A percentile compares a stretch with the other conserved stretches of the same genome.
phyloP scores from a whole-genome alignment of 2,888 invertebrate genomes.

The Drosophila fungiperda region DNA sequence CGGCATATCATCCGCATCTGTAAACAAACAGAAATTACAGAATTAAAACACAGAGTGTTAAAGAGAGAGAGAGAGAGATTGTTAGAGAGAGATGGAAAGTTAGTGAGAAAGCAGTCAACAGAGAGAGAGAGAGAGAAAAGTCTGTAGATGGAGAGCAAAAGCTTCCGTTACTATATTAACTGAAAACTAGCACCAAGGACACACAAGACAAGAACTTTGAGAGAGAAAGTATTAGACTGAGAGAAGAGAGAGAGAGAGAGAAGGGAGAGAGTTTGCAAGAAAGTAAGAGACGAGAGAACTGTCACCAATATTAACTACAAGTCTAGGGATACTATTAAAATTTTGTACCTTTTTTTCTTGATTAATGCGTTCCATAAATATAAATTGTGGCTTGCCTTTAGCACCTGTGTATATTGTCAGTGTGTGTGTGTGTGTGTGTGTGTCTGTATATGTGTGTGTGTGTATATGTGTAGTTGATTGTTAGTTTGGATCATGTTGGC shows the following conservation, averaged over 20 bases:
- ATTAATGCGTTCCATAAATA: conserved; percentile 30
- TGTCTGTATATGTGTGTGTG: neutral
- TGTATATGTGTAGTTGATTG: neutral
- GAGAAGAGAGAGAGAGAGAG: neutral
- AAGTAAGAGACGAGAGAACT: neutral
- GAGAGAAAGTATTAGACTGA: neutral
- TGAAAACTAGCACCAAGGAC: neutral
- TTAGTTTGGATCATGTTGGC: neutral
- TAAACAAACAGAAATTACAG: neutral
- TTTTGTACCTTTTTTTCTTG: conserved; percentile 27
- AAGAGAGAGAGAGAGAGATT: neutral
- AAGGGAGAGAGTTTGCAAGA: neutral
- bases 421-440: neutral
- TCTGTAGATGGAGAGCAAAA: neutral
- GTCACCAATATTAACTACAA: conserved; percentile 16
- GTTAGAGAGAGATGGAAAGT: neutral
- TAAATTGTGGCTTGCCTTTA: conserved; percentile 17
- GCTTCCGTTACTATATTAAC: neutral
- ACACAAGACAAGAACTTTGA: no score
- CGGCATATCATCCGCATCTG: conserved; percentile 56
- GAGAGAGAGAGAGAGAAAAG: neutral
- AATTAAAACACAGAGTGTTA: neutral
- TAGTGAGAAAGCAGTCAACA: neutral
- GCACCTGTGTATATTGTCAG: conserved; percentile 7
- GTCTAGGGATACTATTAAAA: neutral